Evolutionary conservation across 2,797 vertebrate genomes (phyloP).

Genomic region (Ceryle rudis): DNA sequence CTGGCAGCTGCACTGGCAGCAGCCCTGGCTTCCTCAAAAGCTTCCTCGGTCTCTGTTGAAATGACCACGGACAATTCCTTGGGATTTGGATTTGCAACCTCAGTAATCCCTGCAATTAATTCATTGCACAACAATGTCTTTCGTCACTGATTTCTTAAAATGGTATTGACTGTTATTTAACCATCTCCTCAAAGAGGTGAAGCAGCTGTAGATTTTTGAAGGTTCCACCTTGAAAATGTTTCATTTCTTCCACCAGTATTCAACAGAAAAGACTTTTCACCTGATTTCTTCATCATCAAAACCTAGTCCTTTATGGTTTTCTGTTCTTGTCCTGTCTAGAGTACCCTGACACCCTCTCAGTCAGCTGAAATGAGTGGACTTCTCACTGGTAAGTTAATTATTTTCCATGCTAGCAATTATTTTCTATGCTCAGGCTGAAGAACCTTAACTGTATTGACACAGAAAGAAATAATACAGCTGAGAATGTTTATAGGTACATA

Average conservation of each 20-base stretch:
- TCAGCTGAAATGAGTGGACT: neutral
- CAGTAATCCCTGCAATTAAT: neutral
- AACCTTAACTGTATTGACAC: neutral
- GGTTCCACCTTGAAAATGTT: neutral
- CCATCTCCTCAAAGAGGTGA: neutral
- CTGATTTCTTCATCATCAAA: neutral
- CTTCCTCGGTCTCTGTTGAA: neutral
- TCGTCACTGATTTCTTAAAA: neutral
- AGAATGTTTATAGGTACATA: neutral
- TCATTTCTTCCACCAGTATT: neutral
- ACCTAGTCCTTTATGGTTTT: neutral
- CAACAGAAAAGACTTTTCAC: neutral
- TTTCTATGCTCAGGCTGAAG: neutral
- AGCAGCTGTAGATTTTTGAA: neutral
- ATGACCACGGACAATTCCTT: neutral
- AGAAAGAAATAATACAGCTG: neutral
- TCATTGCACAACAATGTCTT: neutral
- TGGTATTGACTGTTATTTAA: neutral
- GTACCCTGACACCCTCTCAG: neutral
- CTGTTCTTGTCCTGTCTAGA: neutral
- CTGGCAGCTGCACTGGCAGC: neutral
- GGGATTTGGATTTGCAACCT: neutral
- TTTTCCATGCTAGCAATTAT: conserved; percentile 4
- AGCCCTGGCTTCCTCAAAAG: neutral
- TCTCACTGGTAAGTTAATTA: neutral